Base-by-base conservation (phyloP, 2,113 vertebrate genomes). In the Erythrocercus mccallii region DNA sequence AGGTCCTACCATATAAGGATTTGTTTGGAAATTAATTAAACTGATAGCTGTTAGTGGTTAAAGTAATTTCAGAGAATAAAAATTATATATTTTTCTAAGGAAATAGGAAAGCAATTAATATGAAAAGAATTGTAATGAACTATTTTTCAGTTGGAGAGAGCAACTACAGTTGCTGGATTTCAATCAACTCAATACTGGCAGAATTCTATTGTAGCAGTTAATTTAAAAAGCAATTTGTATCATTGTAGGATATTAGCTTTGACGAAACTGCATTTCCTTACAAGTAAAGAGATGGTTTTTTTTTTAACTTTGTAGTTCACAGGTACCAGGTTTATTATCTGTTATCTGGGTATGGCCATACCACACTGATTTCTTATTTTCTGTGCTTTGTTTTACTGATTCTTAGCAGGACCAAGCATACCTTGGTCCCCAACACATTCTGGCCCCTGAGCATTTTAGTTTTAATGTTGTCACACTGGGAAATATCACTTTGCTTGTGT, bases 11-110 rank as follows among this genome's bases (percentile, higher is more conserved):
- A 0, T 28, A 13, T 69, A 92, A 72, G 11, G 1, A 5, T 61
- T 74, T 81, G 6, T 72, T 91, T 51, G 38, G 61, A 87, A 94
- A 91, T 66, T 66, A 94, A 72, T 86, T 90, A 58, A 95, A 70
- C 18, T 15, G 45, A 33, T 78, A 84, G 19, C 9, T 91, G 24
- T 69, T 91, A 82, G 42, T 5, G 45, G 19, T 56, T 72, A 54
- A 56, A 90, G 15, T 21, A 27, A n/a, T 80, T 82, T 86, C 53
- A 82, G 50, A 47, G 50, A 85, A 73, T 12, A 10, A 82, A 91
- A 90, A 57, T 61, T 2, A 48, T 78, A 2, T 62, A 56, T 83
- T 94, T 89, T 30, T 74, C 35, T 58, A 35, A 31, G 24, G 47
- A 68, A 76, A 73, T 8, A 73, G 27, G 31, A 69, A 70, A 81